Base-by-base conservation (phyloP, 1,140 invertebrate species). In the Amyelois transitella region DNA sequence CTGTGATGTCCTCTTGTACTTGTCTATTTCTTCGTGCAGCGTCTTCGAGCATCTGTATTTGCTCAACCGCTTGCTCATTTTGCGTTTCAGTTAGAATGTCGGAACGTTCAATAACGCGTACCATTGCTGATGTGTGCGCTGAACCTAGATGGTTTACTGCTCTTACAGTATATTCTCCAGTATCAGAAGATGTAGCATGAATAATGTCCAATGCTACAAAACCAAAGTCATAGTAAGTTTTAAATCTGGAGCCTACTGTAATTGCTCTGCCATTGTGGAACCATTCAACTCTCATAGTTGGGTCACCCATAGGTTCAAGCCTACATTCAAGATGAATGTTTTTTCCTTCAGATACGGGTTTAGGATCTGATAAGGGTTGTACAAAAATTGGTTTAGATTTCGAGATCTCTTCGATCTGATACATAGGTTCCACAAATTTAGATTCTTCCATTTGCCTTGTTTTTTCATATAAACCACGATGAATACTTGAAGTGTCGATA, bases 231-330 rank as follows among this genome's bases (percentile, higher is more conserved):
- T 97, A 96, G 70, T 98, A 97, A n/a, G 96, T 98, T 75, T 94
- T 93, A 86, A 98, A 97, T 71, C 97, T 91, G 4, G 96, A 97
- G 47, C 95, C 95, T 53, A 97, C 94, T 6, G 95, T 96, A 0
- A 97, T 91, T 7, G 95, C 93, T 67, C 92, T 92, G 21, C 96
- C 97, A 88, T 98, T 98, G 60, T 96, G 95, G 89, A 95, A 97
- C 97, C 97, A 98, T 89, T 98, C 97, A 2, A 98, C 96, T 72
- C 94, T 91, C 95, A 98, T 97, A 0, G 96, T 96, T n/a, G 96
- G 96, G 88, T 98, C 97, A 19, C 95, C 95, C 93, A 97, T 96
- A 0, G 97, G 96, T 81, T 98, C 97, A 53, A 98, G 85, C 44
- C 96, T 91, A 67, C 96, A 96, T 81, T 97, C 96, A 44, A 97